These are phyloP conservation scores for Sussaba pulchella DNA, from an alignment of 2,888 invertebrate genomes.

Conservation along the genomic window DNA sequence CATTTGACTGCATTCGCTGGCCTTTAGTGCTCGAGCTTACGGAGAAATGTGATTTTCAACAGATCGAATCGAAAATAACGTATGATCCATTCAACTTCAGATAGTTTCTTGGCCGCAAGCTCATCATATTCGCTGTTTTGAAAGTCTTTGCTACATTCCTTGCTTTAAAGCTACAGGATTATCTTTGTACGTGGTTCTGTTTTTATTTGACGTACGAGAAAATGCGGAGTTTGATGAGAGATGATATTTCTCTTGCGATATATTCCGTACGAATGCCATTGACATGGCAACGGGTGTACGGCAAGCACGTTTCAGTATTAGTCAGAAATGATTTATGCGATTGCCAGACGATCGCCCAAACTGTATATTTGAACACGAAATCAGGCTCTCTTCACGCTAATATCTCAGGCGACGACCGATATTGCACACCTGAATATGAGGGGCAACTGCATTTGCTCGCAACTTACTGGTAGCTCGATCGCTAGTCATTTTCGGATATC, in stretches of 20 bases:
- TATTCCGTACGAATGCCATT: constrained; percentile 22
- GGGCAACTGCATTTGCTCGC: constrained; percentile 66
- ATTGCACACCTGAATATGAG: constrained; percentile 73
- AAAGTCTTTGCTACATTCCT: background rate
- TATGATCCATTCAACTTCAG: constrained; percentile 76
- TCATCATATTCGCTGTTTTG: constrained; percentile 52
- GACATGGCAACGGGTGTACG: background rate
- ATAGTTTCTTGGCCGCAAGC: constrained; percentile 64
- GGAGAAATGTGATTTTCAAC: constrained; percentile 74
- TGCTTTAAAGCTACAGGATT: constrained; percentile 3
- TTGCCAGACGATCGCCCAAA: constrained; percentile 30
- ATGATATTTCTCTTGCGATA: constrained; percentile 19
- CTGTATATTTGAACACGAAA: constrained; percentile 50
- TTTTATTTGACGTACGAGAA: background rate
- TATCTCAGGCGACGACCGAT: constrained; percentile 70
- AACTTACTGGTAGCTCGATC: constrained; percentile 44
- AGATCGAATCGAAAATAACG: constrained; percentile 77
- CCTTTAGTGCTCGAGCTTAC: constrained; percentile 4
- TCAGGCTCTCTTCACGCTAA: constrained; percentile 55
- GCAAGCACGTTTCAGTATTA: constrained; percentile 34
- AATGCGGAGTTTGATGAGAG: constrained; percentile 26
- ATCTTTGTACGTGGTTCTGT: constrained; percentile 17
- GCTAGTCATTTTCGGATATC: constrained; percentile 39
- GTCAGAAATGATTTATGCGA: constrained; percentile 50
- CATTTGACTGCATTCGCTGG: background rate